Base-by-base conservation (phyloP, 2,113 vertebrate species). In the Helogale parvula region DNA sequence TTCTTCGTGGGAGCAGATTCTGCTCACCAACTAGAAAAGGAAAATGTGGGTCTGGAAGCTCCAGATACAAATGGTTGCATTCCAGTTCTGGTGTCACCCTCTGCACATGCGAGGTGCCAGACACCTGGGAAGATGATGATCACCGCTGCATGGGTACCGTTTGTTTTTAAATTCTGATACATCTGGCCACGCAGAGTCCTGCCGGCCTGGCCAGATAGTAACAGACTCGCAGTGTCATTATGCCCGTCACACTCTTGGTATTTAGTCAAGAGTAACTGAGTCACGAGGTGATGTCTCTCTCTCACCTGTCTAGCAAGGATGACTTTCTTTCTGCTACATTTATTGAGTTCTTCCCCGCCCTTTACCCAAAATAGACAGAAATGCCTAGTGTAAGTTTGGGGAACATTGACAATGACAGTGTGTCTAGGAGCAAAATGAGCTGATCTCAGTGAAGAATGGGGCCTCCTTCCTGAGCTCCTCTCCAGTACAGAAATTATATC, bases 81-180 rank as follows among this genome's bases (percentile, higher is more conserved):
- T 77, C 29, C 60, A 65, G 35, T 54, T 50, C 83, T 23, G 38
- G 57, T 8, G 1, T 81, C 38, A 21, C 29, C 60, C 27, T 93
- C 45, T 74, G 65, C 5, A 2, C 5, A 25, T 25, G 19, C 2
- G 11, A 54, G 47, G 66, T 33, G 0, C 7, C 0, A 0, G 38
- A 5, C 9, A 21, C 65, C 11, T 2, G 66, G 69, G 63, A 47
- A 90, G 33, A 19, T 31, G 2, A 68, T 57, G 7, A 60, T 23
- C 5, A 29, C 60, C 0, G 29, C 81, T 68, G 35, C 38, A n/a
- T 66, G 33, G 15, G 63, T 79, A 25, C 72, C 85, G 50, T 50
- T 89, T 65, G 6, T 54, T 54, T 57, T 65, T 31, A 54, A 63
- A 45, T 33, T 80, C 45, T n/a, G 38, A 33, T 57, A 68, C 33